Conservation (phyloP, 92 coral and sea anemone genomes). For the Epizoanthus illoricatus region DNA sequence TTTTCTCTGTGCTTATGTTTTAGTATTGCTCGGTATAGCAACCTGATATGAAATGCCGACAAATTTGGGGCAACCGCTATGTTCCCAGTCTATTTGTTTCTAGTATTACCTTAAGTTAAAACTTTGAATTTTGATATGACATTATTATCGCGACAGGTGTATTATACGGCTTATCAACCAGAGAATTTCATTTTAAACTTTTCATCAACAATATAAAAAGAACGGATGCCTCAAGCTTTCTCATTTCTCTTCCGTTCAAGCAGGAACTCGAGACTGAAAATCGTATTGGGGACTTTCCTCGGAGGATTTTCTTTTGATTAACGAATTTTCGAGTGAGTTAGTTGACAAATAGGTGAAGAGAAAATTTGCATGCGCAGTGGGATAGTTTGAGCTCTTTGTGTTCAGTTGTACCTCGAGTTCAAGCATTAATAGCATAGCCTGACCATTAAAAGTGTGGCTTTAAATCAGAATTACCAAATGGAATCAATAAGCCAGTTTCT, state of each 20-base stretch:
- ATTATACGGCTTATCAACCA: slow-evolving; percentile 6
- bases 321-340: slow-evolving; percentile 26
- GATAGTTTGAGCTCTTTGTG: slow-evolving; percentile 19
- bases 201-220: slow-evolving; percentile 26
- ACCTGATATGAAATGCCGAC: slow-evolving; percentile 9
- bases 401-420: not conserved
- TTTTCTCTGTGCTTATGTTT: not conserved
- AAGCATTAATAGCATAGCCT: slow-evolving; percentile 14
- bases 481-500: not conserved
- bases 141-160: slow-evolving; percentile 50
- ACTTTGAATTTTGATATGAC: slow-evolving; percentile 64
- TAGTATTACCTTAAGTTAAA: slow-evolving; percentile 54
- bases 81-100: slow-evolving; percentile 58
- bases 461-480: not conserved
- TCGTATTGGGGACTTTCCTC: not conserved
- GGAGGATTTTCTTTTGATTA: slow-evolving; percentile 17
- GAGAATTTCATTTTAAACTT: slow-evolving; percentile 48
- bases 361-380: slow-evolving; percentile 67
- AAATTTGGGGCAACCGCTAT: slow-evolving; percentile 46
- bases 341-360: slow-evolving; percentile 59
- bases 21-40: slow-evolving; percentile 16
- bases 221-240: not conserved
- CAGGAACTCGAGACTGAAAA: not conserved
- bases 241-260: not conserved
- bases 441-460: slow-evolving; percentile 20